Percentiles rank a stretch among this genome's conserved stretches.
Conservation (phyloP, 2,113 vertebrate species). For the Siniperca chuatsi region DNA sequence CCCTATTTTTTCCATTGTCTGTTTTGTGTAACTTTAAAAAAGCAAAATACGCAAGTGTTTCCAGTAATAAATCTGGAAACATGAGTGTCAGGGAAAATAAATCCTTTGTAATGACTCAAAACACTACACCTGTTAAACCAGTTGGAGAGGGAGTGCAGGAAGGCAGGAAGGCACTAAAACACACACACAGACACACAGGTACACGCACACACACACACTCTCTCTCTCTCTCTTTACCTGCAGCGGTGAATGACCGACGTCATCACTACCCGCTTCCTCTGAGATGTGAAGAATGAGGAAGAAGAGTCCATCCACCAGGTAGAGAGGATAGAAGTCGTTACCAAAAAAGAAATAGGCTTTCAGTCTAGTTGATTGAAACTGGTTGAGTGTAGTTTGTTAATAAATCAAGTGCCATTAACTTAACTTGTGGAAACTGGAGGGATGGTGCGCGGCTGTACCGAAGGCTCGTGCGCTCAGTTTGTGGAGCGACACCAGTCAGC, state of each 20-base stretch:
- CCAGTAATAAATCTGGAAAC: conserved; percentile 28
- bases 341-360: not conserved
- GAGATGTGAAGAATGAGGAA: conserved; percentile 70
- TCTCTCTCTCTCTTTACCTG: conserved; percentile 42
- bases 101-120: conserved; percentile 40
- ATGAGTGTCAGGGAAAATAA: not conserved
- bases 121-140: conserved; percentile 55
- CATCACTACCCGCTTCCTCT: conserved; percentile 18
- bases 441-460: conserved; percentile 87
- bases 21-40: not conserved
- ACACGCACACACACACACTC: not conserved
- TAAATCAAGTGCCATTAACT: not conserved
- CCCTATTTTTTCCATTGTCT: not conserved
- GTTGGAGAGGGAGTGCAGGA: conserved; percentile 12
- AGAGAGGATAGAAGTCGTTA: not conserved
- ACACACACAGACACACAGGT: not conserved
- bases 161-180: not conserved
- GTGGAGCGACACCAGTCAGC: conserved; percentile 86
- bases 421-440: conserved; percentile 27
- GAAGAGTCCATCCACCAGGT: not conserved
- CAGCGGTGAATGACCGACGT: conserved; percentile 43
- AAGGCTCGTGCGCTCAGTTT: conserved; percentile 84
- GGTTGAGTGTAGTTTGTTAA: rapidly evolving
- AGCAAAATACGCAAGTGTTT: not conserved
- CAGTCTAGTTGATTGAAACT: not conserved